Evolutionary conservation across 2,113 vertebrate genomes (phyloP), one percentile per base, ranked within the genome.

Genomic region (Pan paniscus): DNA sequence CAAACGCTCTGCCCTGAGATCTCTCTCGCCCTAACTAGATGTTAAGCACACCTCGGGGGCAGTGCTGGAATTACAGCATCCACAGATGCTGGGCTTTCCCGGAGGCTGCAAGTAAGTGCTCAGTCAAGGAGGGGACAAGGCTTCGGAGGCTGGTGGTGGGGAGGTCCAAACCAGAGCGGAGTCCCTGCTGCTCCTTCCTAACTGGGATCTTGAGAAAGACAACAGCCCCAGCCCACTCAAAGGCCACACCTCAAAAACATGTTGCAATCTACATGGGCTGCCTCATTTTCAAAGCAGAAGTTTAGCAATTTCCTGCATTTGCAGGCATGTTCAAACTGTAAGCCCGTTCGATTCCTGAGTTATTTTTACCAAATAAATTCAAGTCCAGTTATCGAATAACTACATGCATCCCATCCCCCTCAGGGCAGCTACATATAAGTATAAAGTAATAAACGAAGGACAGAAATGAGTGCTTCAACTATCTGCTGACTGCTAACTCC

Each of bases 341-440:
- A 88, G 81, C 25, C 16, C 52, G 20, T 22, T 68, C 57, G 18
- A 86, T 87, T 87, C 84, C 67, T 57, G 68, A 8, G 78, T 94
- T 46, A 43, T 78, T 80, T 67, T 73, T 46, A 40, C 70, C 59
- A 48, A 23, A 86, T 14, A n/a, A 52, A 23, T 43, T 11, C 35
- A 6, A 10, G 43, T 90, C 76, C 59, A 35, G 8, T 38, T 25
- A 20, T 17, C 30, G 43, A 72, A 61, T 27, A 72, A 35, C 5
- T 4, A 13, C 6, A 5, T 0, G 30, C 46, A 5, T 8, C 67
- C 16, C 10, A 14, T 23, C 9, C 6, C 22, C 55, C 82, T 87
- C n/a, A 3, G 1, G 32, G 70, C 35, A 4, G 52, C 59, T 9
- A 18, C 40, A 0, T 0, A 4, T 7, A 27, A 1, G 2, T 0